phyloP scores from a whole-genome alignment of 2,797 vertebrate genomes.

The Margarornis squamiger region DNA sequence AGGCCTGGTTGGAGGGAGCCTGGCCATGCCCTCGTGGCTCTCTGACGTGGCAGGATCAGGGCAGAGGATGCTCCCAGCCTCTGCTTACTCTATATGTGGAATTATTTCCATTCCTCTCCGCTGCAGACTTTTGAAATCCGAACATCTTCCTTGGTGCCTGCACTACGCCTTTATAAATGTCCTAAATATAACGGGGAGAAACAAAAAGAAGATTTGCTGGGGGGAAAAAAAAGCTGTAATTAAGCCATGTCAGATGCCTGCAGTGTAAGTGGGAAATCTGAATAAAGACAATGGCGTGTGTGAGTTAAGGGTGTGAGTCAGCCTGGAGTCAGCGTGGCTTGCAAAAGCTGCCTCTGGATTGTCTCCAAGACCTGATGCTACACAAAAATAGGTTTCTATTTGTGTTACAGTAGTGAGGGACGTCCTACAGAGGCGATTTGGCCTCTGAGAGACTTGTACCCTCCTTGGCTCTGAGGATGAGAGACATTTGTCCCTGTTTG shows the following conservation, averaged over 20 bases:
- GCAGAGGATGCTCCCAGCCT: neutral
- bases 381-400: conserved; percentile 1
- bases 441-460: neutral
- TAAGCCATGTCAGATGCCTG: conserved; percentile 43
- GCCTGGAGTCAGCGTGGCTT: conserved; percentile 1
- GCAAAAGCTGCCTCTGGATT: conserved; percentile 17
- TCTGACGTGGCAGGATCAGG: neutral
- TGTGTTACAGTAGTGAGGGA: neutral
- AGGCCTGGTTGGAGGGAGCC: neutral
- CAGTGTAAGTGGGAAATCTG: conserved; percentile 6
- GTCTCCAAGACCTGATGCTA: conserved; percentile 6
- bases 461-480: neutral
- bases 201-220: conserved; percentile 21
- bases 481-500: neutral
- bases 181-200: conserved; percentile 52
- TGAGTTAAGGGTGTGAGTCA: conserved; percentile 54
- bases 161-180: neutral
- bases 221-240: conserved; percentile 25
- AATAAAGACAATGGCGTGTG: conserved; percentile 33
- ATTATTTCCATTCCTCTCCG: neutral
- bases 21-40: neutral
- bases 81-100: neutral
- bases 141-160: conserved; percentile 34
- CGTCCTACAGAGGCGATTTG: neutral
- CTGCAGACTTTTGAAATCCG: neutral